A percentile compares a stretch with the other conserved stretches of the same genome.
Conservation (phyloP, 2,888 invertebrate genomes). For the Parnassius glacialis region DNA sequence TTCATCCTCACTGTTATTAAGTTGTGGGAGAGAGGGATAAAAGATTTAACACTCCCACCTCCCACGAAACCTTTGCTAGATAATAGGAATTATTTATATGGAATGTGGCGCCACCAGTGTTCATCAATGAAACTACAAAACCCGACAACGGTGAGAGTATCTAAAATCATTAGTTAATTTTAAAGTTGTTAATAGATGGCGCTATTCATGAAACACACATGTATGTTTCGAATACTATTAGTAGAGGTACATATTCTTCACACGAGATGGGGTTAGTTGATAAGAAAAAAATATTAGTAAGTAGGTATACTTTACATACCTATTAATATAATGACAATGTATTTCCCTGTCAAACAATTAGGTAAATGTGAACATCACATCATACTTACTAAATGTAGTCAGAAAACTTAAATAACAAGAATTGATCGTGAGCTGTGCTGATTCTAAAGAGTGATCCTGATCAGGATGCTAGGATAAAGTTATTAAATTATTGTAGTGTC, state of each 20-base stretch:
- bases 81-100: background rate
- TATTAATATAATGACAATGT: too few relatives aligned
- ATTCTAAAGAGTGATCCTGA: too few relatives aligned
- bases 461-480: too few relatives aligned
- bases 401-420: too few relatives aligned
- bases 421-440: too few relatives aligned
- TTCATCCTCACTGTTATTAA: constrained; percentile 30
- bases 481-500: too few relatives aligned
- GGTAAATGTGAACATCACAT: too few relatives aligned
- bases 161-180: background rate
- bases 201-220: background rate
- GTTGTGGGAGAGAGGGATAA: constrained; percentile 35
- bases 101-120: constrained; percentile 9
- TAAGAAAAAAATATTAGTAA: too few relatives aligned
- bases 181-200: constrained; percentile 12
- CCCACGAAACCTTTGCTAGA: constrained; percentile 28
- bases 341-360: too few relatives aligned
- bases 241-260: background rate
- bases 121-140: background rate
- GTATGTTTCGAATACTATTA: background rate
- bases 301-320: too few relatives aligned
- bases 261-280: background rate
- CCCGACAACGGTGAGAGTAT: background rate
- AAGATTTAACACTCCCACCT: constrained; percentile 32
- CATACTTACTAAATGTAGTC: too few relatives aligned